Conservation (phyloP, 2,888 invertebrate genomes). For the Cataglyphis albicans region DNA sequence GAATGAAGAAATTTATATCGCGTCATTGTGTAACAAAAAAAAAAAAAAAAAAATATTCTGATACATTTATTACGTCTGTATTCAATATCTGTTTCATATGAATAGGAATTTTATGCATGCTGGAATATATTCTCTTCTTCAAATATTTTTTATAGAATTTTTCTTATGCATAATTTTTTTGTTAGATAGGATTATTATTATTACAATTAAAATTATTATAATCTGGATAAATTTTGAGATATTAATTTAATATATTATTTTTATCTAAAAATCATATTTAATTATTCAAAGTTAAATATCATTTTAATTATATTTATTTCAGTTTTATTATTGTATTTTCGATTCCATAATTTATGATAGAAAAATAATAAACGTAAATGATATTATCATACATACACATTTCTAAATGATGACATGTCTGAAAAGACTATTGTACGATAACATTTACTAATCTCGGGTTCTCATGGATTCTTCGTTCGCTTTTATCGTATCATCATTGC, state of each 20-base stretch:
- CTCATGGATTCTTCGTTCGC: neutral
- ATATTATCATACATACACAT: neutral
- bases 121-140: neutral
- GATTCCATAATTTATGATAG: neutral
- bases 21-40: constrained; percentile 38
- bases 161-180: neutral
- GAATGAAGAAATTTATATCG: constrained; percentile 39
- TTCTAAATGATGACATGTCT: constrained; percentile 2
- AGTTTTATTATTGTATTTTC: neutral
- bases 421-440: neutral
- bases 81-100: neutral
- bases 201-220: constrained; percentile 2
- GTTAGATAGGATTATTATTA: neutral
- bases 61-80: constrained; percentile 45
- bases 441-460: neutral
- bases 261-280: neutral
- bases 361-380: neutral
- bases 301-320: neutral
- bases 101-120: constrained; percentile 2
- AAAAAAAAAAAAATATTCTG: constrained; percentile 1
- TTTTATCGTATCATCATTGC: constrained; percentile 24
- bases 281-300: neutral
- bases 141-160: neutral
- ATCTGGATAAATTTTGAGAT: neutral
- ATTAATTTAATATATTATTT: neutral